Base-by-base conservation (phyloP, 2,888 invertebrate species). In the Hirtodrosophila duncani region DNA sequence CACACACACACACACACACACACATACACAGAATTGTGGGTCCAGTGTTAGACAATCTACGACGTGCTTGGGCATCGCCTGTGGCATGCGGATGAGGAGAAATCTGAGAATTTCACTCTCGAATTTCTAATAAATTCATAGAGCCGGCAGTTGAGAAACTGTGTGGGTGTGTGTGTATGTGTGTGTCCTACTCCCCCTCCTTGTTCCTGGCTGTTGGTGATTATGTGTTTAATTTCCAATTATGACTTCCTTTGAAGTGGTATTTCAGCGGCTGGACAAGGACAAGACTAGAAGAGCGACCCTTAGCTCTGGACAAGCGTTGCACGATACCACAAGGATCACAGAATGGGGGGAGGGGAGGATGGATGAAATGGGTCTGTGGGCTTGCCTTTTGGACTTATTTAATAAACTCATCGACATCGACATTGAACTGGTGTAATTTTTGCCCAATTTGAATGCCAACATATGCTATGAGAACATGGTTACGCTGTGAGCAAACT, bases 81-180 rank as follows among this genome's bases (percentile, higher is more conserved):
- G 38, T 11, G 14, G 21, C 16, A 43, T 10, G 64, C n/a, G n/a
- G n/a, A n/a, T 75, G 70, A 42, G 57, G 18, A 50, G 21, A 70
- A 71, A 71, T 71, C 71, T 51, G 44, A 71, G 80, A 70, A 67
- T 67, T 79, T 71, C 72, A 77, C 78, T 77, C 74, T 65, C 62
- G 72, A 81, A 62, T 72, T 80, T 80, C 78, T 74, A 79, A 81
- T 81, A 75, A 79, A 75, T 75, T 75, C 75, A 74, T 63, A 55
- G 75, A 53, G 29, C 48, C 26, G 8, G 17, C 17, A 42, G 46
- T 24, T 29, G 14, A 26, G 33, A 17, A 18, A 13, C 21, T 14
- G 29, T 27, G 7, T 45, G 24, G 16, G 43, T 16, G 36, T 36
- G 44, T 44, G 34, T 37, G 23, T 48, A 41, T 34, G 36, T 36